Conservation (phyloP, 2,888 invertebrate genomes). For the Pachliopta kotzebuea region DNA sequence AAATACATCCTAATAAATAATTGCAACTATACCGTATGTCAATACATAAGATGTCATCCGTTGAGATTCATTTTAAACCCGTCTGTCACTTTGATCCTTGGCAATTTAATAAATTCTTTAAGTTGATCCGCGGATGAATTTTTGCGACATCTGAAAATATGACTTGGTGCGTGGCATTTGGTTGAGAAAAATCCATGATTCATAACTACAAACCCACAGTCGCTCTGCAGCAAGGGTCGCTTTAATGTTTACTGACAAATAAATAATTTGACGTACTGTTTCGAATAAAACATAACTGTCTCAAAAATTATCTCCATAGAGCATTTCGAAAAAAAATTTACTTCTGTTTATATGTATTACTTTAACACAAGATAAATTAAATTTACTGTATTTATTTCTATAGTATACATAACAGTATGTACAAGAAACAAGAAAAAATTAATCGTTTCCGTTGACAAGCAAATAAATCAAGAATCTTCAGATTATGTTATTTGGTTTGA, state of each 20-base stretch:
- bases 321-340: conserved; percentile 27
- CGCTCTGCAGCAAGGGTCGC: conserved; percentile 32
- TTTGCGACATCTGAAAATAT: conserved; percentile 66
- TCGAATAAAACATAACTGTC: conserved; percentile 42
- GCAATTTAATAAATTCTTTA: conserved; percentile 70
- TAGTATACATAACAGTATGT: no score
- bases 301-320: conserved; percentile 16
- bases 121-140: conserved; percentile 64
- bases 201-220: conserved; percentile 43
- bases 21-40: no score
- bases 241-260: conserved; percentile 50
- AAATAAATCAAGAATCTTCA: conserved; percentile 59
- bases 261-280: conserved; percentile 45
- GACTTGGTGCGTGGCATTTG: conserved; percentile 45
- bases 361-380: no score
- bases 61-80: no score
- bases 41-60: no score
- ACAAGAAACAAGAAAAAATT: no score
- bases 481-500: conserved; percentile 70
- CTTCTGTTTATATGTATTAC: no score
- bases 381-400: no score
- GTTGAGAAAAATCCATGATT: conserved; percentile 48
- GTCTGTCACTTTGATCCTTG: conserved; percentile 42
- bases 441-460: not conserved
- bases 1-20: no score